Conservation (phyloP, 92 coral and sea anemone species). For the Diadumene lineata region DNA sequence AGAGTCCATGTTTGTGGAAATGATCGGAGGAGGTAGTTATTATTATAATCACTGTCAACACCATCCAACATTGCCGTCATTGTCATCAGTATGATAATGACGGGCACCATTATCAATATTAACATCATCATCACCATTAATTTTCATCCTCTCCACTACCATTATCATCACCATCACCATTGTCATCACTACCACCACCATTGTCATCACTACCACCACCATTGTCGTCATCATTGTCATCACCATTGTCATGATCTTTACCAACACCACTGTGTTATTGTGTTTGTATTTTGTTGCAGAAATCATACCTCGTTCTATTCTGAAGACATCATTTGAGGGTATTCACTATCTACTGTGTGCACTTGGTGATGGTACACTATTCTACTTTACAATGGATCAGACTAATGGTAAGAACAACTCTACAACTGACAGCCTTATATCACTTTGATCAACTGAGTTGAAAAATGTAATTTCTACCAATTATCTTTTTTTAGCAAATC, state of each 20-base stretch:
- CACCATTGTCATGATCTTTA: not conserved
- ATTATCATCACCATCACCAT: no score
- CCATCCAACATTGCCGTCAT: not conserved
- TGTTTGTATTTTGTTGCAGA: no score
- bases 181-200: not conserved
- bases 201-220: not conserved
- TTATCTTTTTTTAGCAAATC: no score
- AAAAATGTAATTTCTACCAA: no score
- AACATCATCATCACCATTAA: not conserved
- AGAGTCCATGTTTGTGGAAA: slow-evolving; percentile 84
- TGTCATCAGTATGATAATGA: not conserved
- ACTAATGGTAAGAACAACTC: slow-evolving; percentile 42
- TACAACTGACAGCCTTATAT: not conserved
- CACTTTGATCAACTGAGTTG: no score
- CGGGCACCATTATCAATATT: no score
- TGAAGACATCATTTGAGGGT: slow-evolving; percentile 95
- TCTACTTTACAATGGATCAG: slow-evolving; percentile 88
- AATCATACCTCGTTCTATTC: slow-evolving; percentile 95
- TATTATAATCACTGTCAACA: no score
- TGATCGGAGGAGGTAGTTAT: slow-evolving; percentile 97
- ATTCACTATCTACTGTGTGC: slow-evolving; percentile 92
- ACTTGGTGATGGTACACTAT: slow-evolving; percentile 95
- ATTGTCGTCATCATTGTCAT: not conserved
- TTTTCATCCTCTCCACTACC: not conserved
- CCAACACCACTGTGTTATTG: no score